Percentiles rank a stretch among this genome's conserved stretches.
These are phyloP conservation scores for Pseudorhombus dupliciocellatus DNA, from an alignment of 2,113 vertebrate species.

Conservation along the genomic window DNA sequence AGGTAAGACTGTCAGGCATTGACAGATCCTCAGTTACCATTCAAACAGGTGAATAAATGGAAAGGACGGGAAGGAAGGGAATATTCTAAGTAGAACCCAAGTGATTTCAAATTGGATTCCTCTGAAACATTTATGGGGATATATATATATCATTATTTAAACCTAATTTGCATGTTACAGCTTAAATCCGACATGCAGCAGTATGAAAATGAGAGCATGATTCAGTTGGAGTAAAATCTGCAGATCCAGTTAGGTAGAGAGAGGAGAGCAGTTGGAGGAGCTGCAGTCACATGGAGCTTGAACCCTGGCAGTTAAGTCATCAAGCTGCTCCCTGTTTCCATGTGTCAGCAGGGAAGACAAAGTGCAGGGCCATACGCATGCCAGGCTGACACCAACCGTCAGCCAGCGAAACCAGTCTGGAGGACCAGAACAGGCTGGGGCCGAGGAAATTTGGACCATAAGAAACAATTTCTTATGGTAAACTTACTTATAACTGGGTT, in stretches of 20 bases:
- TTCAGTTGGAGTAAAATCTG: constrained; percentile 38
- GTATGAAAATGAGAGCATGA: background rate
- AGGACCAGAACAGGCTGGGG: background rate
- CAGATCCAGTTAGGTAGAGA: constrained; percentile 14
- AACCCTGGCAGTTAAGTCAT: constrained; percentile 51
- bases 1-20: background rate
- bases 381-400: constrained; percentile 17
- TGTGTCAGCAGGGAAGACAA: constrained; percentile 55
- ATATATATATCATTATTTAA: constrained; percentile 6
- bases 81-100: background rate
- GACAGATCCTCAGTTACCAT: background rate
- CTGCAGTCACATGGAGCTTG: constrained; percentile 40
- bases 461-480: too few species aligned
- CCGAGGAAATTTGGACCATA: background rate
- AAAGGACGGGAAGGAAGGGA: background rate
- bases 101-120: background rate
- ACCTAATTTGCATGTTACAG: constrained; percentile 7
- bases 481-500: too few species aligned
- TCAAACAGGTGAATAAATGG: constrained; percentile 11
- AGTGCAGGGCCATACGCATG: constrained; percentile 11
- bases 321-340: constrained; percentile 56
- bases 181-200: constrained; percentile 8
- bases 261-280: constrained; percentile 21
- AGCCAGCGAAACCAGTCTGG: background rate
- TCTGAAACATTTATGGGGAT: background rate